Evolutionary conservation across 2,797 vertebrate genomes (phyloP), one percentile per base, ranked within the genome.

Genomic region (Cynopterus sphinx): DNA sequence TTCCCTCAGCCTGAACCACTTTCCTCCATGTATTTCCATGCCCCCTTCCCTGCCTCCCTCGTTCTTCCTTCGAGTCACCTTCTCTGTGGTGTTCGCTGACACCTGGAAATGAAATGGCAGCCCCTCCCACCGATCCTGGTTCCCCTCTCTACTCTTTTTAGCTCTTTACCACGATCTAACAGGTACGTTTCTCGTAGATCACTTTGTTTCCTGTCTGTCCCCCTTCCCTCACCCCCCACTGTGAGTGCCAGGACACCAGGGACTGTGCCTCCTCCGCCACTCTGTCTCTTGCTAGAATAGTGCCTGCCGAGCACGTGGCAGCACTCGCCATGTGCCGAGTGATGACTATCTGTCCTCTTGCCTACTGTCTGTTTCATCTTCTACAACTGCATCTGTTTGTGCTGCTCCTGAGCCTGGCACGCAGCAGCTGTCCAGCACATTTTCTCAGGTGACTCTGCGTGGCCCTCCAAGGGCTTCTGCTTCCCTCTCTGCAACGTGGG

Each of bases 371-470:
- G 6, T 5, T 39, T 57, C 41, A 55, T 19, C 71, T 74, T 36
- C 83, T 55, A 9, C n/a, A 22, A 3, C 19, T 0, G 2, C 2
- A 5, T 61, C 90, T 53, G 31, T 17, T 19, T 87, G 16, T n/a
- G 39, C n/a, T 11, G 16, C 41, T 53, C 31, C 2, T 5, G 2
- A 16, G 26, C 28, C 21, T 16, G 71, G 28, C 5, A 6, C 16
- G 0, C 7, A 10, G 19, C 2, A 31, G n/a, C 5, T 17, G 12
- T 22, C 28, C 17, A 26, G 6, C 0, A 5, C 13, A 5, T 57
- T 24, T 51, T 70, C 8, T 31, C n/a, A 39, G 73, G 63, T 57
- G 74, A 59, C 68, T 31, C 6, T 68, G 1, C 9, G 0, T 8
- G 36, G 26, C 7, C 55, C 12, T 31, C 3, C 5, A 15, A 6